Evolutionary conservation across 2,113 vertebrate genomes (phyloP).

Genomic region (Thermophis baileyi): DNA sequence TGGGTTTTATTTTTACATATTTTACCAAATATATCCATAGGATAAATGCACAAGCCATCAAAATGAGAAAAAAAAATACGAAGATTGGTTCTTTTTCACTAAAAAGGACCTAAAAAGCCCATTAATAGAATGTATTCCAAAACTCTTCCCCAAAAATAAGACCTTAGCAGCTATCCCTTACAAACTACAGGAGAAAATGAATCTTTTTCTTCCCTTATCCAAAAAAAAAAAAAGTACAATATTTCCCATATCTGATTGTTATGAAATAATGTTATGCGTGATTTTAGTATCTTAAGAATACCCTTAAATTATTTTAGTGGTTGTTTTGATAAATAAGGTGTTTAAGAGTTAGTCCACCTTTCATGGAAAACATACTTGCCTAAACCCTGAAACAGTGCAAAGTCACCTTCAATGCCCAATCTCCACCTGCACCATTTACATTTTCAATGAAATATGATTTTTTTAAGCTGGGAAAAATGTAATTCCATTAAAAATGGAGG

Average conservation of each 20-base stretch:
- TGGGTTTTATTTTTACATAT: neutral
- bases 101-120: rapidly evolving
- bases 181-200: neutral
- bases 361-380: neutral
- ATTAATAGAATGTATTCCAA: neutral
- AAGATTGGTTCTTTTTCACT: neutral
- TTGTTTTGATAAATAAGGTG: rapidly evolving
- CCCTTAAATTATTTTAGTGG: neutral
- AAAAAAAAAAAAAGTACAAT: neutral
- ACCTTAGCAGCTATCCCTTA: neutral
- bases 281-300: neutral
- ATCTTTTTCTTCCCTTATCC: neutral
- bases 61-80: neutral
- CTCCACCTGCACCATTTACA: neutral
- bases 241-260: neutral
- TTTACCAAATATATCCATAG: neutral
- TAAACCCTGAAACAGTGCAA: neutral
- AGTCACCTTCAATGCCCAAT: neutral
- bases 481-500: neutral
- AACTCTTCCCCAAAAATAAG: neutral
- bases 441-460: neutral
- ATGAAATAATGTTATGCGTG: neutral
- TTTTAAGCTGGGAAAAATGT: slow-evolving; percentile 2
- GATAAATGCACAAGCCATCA: neutral
- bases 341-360: neutral